Evolutionary conservation across 2,113 vertebrate genomes (phyloP), one percentile per base, ranked within the genome.

Genomic region (Stegastes partitus): DNA sequence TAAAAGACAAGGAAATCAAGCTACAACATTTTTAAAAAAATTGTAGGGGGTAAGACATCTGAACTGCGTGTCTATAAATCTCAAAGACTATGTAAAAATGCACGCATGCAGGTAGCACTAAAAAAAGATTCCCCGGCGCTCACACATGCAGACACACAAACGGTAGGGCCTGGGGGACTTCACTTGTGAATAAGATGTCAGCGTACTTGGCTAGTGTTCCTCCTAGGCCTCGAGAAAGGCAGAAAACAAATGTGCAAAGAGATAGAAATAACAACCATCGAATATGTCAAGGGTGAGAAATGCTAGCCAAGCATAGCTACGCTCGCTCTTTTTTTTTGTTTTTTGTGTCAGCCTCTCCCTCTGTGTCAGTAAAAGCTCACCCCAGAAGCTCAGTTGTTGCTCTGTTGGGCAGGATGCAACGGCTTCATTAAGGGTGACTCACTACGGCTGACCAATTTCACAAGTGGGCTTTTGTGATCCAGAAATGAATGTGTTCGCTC

Each of bases 251-350:
- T 86, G 86, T 89, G 84, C 73, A 79, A 76, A 79, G 61, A 77
- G 47, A 83, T 39, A 77, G 74, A 90, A 90, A 87, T 78, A 89
- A 88, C 86, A 87, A 83, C 75, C 26, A 19, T 25, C 51, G 78
- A 90, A 84, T 53, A 85, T 90, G 79, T 91, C 84, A 87, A 39
- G 85, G 71, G 87, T 89, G 86, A 91, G 76, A 87, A 90, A 81
- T 78, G 84, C 73, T 78, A 79, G 73, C 83, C 78, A 78, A 89
- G 89, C 86, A 89, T 51, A 86, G 77, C 73, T 65, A 28, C 2
- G 3, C 57, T 79, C 45, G 26, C 16, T 11, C 31, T 64, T 74
- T 67, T 63, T 44, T 31, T 23, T 19, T 67, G 59, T 42, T 31
- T 23, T 59, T 37, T 65, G 19, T 12, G 15, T 9, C 31, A 7